Base-by-base conservation (phyloP, 2,797 vertebrate species). In the Graptemys geographica region DNA sequence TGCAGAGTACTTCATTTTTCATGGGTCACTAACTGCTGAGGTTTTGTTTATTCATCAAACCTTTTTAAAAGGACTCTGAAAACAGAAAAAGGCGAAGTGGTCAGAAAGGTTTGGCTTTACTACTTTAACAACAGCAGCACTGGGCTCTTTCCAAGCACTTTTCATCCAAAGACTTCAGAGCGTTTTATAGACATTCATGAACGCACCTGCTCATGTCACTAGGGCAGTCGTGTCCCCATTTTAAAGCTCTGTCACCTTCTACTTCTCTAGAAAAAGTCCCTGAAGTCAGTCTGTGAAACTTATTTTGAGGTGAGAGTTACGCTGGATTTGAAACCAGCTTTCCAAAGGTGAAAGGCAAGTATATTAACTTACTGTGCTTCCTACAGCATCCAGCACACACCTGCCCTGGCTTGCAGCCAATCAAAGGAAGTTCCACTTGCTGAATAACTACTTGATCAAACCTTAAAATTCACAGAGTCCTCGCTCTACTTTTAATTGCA, bases 81-180 rank as follows among this genome's bases (percentile, higher is more conserved):
- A 78, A 83, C 1, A 0, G 2, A 49, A 84, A 94, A 47, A 88
- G 28, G 23, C 89, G 93, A 96, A 0, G 0, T 83, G 83, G 83
- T 95, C 83, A 95, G 95, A 96, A 95, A 49, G n/a, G 92, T 96
- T 96, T 96, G 96, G 95, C 90, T 95, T 91, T 90, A 89, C 89
- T 93, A 88, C 93, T 84, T 37, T 76, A 92, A 79, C 41, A 55
- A 56, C 92, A 65, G 78, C 81, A 87, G 90, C 83, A 31, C 81
- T 94, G 90, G 69, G 89, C 79, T 93, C 88, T 93, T 69, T 87
- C 92, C 81, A 84, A 91, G 90, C 56, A 28, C 62, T 16, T 93
- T 31, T 76, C n/a, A 90, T 76, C 6, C 1, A 1, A 94, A 86
- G 49, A 87, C 88, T 95, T 96, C 92, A 96, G 96, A 96, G 88